Evolutionary conservation across 1,140 invertebrate species (phyloP).

Genomic region (Zaprionus inermis): DNA sequence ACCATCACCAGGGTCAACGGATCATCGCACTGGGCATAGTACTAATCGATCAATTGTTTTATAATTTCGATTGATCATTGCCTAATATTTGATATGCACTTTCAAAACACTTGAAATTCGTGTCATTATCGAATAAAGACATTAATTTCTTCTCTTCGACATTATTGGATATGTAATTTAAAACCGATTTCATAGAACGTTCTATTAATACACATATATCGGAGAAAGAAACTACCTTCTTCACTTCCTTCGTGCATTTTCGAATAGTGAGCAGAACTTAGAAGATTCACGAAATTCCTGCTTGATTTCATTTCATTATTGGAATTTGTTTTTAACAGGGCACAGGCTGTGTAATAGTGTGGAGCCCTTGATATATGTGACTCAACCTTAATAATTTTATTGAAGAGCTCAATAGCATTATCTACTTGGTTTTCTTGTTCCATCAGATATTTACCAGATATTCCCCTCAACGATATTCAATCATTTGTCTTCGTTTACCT

Average conservation of each 20-base stretch:
- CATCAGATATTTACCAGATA: background rate
- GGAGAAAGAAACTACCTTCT: background rate
- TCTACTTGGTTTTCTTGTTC: background rate
- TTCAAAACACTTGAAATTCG: no score
- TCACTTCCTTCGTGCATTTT: background rate
- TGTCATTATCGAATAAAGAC: no score
- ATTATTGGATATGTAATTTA: background rate
- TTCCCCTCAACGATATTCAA: background rate
- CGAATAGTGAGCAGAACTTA: background rate
- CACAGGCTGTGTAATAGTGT: slow-evolving; percentile 27
- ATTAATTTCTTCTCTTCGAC: no score
- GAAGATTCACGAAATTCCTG: background rate
- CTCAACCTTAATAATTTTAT: background rate
- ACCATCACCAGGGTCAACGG: no score
- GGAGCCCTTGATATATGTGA: slow-evolving; percentile 10
- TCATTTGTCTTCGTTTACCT: background rate
- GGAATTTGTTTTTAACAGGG: background rate
- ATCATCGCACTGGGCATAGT: no score
- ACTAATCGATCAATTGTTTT: no score
- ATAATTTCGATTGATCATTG: no score
- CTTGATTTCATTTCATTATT: background rate
- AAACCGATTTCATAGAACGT: background rate
- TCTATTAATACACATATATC: background rate
- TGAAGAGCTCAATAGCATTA: background rate
- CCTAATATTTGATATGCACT: background rate